These are phyloP conservation scores for Myiothlypis coronata DNA, from an alignment of 2,797 vertebrate genomes.

Conservation along the genomic window DNA sequence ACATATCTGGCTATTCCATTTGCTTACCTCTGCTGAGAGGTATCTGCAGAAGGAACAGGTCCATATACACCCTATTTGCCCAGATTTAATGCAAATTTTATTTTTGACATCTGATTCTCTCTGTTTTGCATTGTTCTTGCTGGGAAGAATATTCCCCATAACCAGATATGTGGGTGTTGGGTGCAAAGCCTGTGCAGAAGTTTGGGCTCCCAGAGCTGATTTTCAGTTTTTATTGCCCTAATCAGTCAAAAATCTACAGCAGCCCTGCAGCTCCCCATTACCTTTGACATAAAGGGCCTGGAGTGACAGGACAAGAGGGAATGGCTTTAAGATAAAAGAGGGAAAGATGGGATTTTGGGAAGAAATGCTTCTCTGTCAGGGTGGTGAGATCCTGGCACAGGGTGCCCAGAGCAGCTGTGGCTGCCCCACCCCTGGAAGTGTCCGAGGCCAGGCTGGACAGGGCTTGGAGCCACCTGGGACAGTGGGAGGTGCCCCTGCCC, in stretches of 20 bases:
- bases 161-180: not conserved
- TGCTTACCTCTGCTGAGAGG: not conserved
- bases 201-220: not conserved
- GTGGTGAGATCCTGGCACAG: not conserved
- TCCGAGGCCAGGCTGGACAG: rapidly evolving
- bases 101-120: not conserved
- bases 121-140: not conserved
- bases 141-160: too few species aligned
- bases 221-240: not conserved
- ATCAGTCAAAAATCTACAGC: not conserved
- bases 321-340: not conserved
- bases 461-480: rapidly evolving
- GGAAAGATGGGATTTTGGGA: not conserved
- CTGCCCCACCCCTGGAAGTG: not conserved
- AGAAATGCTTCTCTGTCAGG: not conserved
- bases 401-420: not conserved
- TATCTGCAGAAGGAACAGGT: not conserved
- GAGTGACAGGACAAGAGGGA: not conserved
- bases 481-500: not conserved
- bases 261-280: not conserved
- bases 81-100: not conserved
- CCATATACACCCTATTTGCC: rapidly evolving
- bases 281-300: not conserved
- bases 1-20: not conserved
- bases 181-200: not conserved